Evolutionary conservation across 1,140 invertebrate species (phyloP).

Genomic region (Parapsyche elsis): DNA sequence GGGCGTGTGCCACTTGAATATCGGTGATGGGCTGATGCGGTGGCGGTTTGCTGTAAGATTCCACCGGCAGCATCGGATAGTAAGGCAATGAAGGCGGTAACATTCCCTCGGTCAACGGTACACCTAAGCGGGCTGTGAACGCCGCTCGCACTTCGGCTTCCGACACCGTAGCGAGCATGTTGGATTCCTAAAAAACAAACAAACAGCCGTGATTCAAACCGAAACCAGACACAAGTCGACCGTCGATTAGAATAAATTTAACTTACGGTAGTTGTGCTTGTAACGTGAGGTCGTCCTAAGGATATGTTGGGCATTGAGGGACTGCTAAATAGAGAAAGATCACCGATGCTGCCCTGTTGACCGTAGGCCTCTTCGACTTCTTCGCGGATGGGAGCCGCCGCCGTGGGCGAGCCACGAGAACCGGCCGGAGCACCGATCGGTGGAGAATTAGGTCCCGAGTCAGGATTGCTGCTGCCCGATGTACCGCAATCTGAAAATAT

Average conservation of each 20-base stretch:
- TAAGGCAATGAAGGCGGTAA: slow-evolving; percentile 79
- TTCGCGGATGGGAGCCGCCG: slow-evolving; percentile 74
- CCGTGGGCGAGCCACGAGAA: slow-evolving; percentile 66
- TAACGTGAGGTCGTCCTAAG: slow-evolving; percentile 82
- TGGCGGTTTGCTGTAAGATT: slow-evolving; percentile 63
- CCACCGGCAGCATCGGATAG: slow-evolving; percentile 72
- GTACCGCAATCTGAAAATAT: slow-evolving; percentile 67
- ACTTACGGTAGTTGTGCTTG: slow-evolving; percentile 60
- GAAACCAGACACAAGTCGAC: too few relatives aligned
- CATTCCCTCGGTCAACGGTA: slow-evolving; percentile 79
- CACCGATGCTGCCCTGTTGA: slow-evolving; percentile 60
- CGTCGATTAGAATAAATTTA: too few relatives aligned
- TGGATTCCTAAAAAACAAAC: slow-evolving; percentile 61
- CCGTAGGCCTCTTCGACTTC: slow-evolving; percentile 69
- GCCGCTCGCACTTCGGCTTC: slow-evolving; percentile 83
- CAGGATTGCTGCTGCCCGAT: slow-evolving; percentile 74
- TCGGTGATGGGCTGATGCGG: slow-evolving; percentile 63
- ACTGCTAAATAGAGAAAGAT: slow-evolving; percentile 86
- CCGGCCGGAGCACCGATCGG: slow-evolving; percentile 70
- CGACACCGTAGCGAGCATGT: slow-evolving; percentile 74
- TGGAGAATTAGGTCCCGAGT: slow-evolving; percentile 85
- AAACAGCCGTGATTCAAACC: too few relatives aligned
- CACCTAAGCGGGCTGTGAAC: slow-evolving; percentile 76
- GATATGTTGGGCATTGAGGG: slow-evolving; percentile 97
- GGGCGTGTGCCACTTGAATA: slow-evolving; percentile 72